Conservation (phyloP, 2,888 invertebrate species). For the Mimachlamys varia region DNA sequence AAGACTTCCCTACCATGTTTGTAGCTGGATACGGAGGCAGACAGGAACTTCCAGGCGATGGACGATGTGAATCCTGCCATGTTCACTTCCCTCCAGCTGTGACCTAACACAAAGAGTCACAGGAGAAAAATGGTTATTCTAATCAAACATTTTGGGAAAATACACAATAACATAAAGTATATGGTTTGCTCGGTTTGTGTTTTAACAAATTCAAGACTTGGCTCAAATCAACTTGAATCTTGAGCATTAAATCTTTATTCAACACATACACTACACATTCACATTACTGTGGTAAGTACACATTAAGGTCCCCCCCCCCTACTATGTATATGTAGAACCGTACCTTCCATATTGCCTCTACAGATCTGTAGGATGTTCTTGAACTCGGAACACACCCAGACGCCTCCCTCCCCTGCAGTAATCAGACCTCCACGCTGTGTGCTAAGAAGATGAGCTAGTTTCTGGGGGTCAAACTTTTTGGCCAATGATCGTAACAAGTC, state of each 20-base stretch:
- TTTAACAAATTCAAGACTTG: too few species aligned
- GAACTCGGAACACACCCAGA: constrained; percentile 75
- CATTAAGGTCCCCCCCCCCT: too few species aligned
- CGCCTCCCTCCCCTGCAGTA: constrained; percentile 67
- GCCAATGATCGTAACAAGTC: constrained; percentile 72
- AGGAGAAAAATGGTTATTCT: background rate
- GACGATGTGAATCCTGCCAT: constrained; percentile 71
- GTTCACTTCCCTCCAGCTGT: constrained; percentile 72
- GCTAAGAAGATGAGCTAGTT: constrained; percentile 66
- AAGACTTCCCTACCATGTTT: constrained; percentile 62
- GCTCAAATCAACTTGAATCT: too few species aligned
- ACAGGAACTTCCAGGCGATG: constrained; percentile 72
- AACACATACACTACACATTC: too few species aligned
- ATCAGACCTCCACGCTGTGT: constrained; percentile 71
- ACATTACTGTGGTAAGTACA: too few species aligned
- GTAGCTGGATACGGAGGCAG: constrained; percentile 63
- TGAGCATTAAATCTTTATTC: too few species aligned
- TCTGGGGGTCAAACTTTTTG: constrained; percentile 72
- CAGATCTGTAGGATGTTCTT: constrained; percentile 74
- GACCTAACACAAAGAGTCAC: constrained; percentile 63
- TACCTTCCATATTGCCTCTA: constrained; percentile 55
- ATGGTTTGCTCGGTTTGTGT: too few species aligned
- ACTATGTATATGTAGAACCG: too few species aligned
- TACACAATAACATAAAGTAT: too few species aligned
- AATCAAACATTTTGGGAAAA: background rate